Evolutionary conservation across 1,140 invertebrate species (phyloP).

Genomic region (Drosophila pruinosa): DNA sequence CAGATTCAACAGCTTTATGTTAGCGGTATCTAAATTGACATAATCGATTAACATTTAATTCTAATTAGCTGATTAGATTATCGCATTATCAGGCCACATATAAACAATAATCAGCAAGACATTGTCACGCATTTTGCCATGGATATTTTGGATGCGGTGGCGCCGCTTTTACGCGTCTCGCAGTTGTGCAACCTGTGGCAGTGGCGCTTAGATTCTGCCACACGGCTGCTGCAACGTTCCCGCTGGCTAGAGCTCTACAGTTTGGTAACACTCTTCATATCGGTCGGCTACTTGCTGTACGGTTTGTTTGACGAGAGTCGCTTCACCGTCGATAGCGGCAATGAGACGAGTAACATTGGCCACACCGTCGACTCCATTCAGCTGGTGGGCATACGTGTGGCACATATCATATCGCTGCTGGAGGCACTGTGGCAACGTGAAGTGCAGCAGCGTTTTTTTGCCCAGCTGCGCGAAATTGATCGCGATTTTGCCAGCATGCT

Average conservation of each 20-base stretch:
- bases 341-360: conserved; percentile 43
- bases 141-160: conserved; percentile 57
- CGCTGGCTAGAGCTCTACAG: conserved; percentile 62
- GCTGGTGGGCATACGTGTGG: conserved; percentile 70
- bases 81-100: conserved; percentile 14
- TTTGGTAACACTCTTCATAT: conserved; percentile 29
- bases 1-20: background rate
- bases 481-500: conserved; percentile 46
- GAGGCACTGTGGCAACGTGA: conserved; percentile 58
- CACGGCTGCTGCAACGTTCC: conserved; percentile 27
- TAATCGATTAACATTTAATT: conserved; percentile 16
- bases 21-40: background rate
- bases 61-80: conserved; percentile 30
- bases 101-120: background rate
- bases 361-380: conserved; percentile 75
- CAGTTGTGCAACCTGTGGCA: conserved; percentile 59
- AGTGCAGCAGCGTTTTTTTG: conserved; percentile 37
- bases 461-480: conserved; percentile 64
- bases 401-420: conserved; percentile 55
- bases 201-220: conserved; percentile 36
- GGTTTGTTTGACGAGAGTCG: conserved; percentile 49
- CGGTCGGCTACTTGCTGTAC: conserved; percentile 42
- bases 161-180: conserved; percentile 42
- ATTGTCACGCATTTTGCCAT: conserved; percentile 17
- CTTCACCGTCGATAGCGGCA: background rate